Conservation (phyloP, 2,797 vertebrate genomes). For the Sciurus carolinensis region DNA sequence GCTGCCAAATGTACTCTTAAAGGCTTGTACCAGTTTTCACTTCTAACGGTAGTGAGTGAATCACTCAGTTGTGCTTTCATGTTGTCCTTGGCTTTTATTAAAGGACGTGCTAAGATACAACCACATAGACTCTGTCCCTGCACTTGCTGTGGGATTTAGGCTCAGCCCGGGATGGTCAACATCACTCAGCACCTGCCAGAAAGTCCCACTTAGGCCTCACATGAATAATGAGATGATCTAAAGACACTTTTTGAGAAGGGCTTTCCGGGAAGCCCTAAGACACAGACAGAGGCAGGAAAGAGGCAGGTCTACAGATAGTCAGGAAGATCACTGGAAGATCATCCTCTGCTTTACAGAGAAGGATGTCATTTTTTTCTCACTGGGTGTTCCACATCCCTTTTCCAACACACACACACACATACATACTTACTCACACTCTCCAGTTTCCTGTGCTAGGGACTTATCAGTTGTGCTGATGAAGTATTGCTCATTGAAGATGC, state of each 20-base stretch:
- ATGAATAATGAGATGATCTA: background rate
- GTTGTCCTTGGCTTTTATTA: slow-evolving; percentile 31
- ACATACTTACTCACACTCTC: background rate
- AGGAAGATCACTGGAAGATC: background rate
- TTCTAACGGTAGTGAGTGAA: slow-evolving; percentile 49
- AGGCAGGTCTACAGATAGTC: background rate
- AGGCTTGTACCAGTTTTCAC: slow-evolving; percentile 51
- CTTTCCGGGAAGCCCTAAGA: slow-evolving; percentile 19
- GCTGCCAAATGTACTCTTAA: slow-evolving; percentile 59
- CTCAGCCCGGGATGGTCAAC: background rate
- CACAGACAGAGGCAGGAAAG: background rate
- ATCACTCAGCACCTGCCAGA: background rate
- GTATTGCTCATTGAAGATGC: background rate
- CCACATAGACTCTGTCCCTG: background rate
- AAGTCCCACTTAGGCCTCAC: background rate
- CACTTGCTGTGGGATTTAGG: background rate
- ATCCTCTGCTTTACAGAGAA: background rate
- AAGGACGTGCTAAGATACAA: background rate
- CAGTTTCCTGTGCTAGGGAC: background rate
- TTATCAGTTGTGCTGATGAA: background rate
- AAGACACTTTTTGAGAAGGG: background rate
- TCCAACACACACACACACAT: background rate
- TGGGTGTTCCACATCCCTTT: background rate
- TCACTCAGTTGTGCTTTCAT: background rate
- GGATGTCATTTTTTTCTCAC: background rate